phyloP scores from a whole-genome alignment of 1,140 invertebrate genomes.

The Trichogramma pretiosum region DNA sequence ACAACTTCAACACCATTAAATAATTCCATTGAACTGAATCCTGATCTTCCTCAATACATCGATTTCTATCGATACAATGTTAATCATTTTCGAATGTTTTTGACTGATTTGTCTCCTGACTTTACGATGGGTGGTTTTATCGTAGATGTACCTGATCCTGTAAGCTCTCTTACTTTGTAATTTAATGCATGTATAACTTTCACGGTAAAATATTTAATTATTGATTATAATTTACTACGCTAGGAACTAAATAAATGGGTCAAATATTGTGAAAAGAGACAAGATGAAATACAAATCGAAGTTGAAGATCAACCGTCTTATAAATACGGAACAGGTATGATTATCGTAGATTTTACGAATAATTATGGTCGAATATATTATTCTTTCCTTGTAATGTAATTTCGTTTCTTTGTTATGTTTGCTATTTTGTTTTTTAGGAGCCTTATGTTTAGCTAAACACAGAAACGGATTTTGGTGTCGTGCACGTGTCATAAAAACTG shows the following conservation, averaged over 20 bases:
- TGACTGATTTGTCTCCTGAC: not conserved
- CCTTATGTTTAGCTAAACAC: slow-evolving; percentile 31
- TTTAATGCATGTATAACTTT: not conserved
- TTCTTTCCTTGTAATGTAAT: slow-evolving; percentile 6
- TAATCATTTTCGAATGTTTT: not conserved
- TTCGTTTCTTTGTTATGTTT: no score
- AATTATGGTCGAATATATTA: not conserved
- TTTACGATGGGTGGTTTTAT: slow-evolving; percentile 2
- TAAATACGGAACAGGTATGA: not conserved
- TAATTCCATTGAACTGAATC: no score
- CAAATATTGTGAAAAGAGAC: slow-evolving; percentile 14
- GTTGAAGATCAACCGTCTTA: slow-evolving; percentile 23
- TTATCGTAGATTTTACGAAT: not conserved
- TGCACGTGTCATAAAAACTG: slow-evolving; percentile 31
- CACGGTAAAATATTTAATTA: not conserved
- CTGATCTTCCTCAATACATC: no score
- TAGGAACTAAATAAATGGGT: slow-evolving; percentile 20
- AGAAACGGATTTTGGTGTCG: slow-evolving; percentile 46
- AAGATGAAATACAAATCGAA: slow-evolving; percentile 22
- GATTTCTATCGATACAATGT: not conserved
- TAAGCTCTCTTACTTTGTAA: not conserved
- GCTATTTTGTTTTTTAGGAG: slow-evolving; percentile 28
- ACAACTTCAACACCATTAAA: slow-evolving; percentile 5
- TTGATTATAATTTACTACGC: not conserved
- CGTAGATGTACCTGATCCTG: not conserved